Evolutionary conservation across 2,113 vertebrate genomes (phyloP).

Genomic region (Chinchilla lanigera): DNA sequence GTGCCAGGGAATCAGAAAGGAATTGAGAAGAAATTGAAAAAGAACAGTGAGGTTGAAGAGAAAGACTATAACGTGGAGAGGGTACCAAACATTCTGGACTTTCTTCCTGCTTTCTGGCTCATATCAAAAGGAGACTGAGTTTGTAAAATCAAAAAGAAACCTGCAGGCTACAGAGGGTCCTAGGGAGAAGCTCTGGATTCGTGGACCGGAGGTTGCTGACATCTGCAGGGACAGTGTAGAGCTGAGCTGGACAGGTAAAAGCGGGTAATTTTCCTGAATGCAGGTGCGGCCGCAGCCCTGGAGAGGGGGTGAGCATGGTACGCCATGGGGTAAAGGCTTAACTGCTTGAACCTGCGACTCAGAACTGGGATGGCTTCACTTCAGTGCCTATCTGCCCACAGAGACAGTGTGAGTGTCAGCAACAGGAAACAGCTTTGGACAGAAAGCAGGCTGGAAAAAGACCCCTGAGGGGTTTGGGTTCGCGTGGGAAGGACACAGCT

Average conservation of each 20-base stretch:
- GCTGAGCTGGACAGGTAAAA: not conserved
- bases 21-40: not conserved
- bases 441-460: not conserved
- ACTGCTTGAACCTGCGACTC: not conserved
- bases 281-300: not conserved
- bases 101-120: not conserved
- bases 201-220: accelerated
- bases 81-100: not conserved
- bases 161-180: not conserved
- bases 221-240: not conserved
- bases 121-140: not conserved
- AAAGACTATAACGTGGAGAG: not conserved
- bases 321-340: not conserved
- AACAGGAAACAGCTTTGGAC: not conserved
- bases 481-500: not conserved
- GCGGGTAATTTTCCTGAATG: not conserved
- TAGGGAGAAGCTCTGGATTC: not conserved
- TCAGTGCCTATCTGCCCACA: not conserved
- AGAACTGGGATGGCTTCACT: not conserved
- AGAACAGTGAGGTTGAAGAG: not conserved
- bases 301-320: not conserved
- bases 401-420: not conserved
- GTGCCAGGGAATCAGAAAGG: not conserved
- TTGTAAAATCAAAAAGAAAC: not conserved
- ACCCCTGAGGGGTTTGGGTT: not conserved